Percentiles rank a stretch among this genome's conserved stretches.
These are phyloP conservation scores for Pyralis farinalis DNA, from an alignment of 2,888 invertebrate species.

Conservation along the genomic window DNA sequence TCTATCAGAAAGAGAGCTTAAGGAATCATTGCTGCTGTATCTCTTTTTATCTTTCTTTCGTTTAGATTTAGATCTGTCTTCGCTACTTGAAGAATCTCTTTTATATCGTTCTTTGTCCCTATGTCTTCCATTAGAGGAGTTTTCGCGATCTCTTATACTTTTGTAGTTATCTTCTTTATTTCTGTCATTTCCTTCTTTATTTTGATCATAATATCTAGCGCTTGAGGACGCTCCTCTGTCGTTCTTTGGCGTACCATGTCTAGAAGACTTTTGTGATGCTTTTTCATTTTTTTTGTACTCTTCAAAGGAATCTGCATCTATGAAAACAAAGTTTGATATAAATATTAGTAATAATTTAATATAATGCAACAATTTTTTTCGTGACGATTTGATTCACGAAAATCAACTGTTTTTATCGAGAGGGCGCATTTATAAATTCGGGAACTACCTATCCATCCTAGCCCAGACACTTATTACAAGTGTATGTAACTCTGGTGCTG, in stretches of 20 bases:
- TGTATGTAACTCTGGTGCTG: too few species aligned
- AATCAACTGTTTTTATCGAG: too few species aligned
- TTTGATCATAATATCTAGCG: conserved; percentile 30
- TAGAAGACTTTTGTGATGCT: conserved; percentile 40
- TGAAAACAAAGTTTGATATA: conserved; percentile 14
- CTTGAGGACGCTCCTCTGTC: conserved; percentile 41
- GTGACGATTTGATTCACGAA: too few species aligned
- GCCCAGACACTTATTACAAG: too few species aligned
- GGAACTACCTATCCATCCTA: too few species aligned
- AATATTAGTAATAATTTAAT: too few species aligned
- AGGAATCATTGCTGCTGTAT: conserved; percentile 47
- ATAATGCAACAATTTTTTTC: too few species aligned
- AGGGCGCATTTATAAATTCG: too few species aligned
- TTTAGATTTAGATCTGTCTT: conserved; percentile 20
- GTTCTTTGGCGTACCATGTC: conserved; percentile 26
- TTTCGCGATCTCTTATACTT: conserved; percentile 29
- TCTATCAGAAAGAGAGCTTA: conserved; percentile 43
- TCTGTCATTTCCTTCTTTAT: conserved; percentile 19
- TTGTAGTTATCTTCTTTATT: conserved; percentile 24
- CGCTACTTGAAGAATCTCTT: conserved; percentile 23
- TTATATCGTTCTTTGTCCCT: conserved; percentile 26
- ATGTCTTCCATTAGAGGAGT: conserved; percentile 34
- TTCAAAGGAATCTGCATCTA: conserved; percentile 87
- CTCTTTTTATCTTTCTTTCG: conserved; percentile 35
- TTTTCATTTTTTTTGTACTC: conserved; percentile 82